Evolutionary conservation across 2,888 invertebrate species (phyloP).

Genomic region (Athalia rosae): DNA sequence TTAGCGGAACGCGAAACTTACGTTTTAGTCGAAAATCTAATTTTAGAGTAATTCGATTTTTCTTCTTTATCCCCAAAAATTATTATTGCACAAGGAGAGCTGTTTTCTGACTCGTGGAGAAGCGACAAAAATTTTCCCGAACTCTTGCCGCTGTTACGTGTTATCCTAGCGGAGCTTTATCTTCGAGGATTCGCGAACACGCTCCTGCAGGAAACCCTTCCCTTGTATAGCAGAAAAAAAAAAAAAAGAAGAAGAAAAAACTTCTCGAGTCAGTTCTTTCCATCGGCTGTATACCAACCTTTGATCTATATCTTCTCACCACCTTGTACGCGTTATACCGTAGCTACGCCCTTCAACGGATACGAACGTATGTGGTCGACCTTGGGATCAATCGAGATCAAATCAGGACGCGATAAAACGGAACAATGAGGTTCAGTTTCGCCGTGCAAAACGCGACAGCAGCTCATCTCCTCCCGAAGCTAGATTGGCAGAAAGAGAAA

Average conservation of each 20-base stretch:
- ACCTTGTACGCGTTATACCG: not conserved
- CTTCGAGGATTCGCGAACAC: not conserved
- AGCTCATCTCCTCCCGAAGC: too few relatives aligned
- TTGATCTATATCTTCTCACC: not conserved
- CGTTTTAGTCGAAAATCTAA: not conserved
- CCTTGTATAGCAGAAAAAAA: too few relatives aligned
- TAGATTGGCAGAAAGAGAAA: too few relatives aligned
- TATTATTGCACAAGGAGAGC: not conserved
- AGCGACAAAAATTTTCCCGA: too few relatives aligned
- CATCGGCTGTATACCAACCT: not conserved
- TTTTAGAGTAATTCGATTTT: conserved; percentile 9
- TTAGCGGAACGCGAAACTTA: not conserved
- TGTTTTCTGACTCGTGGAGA: too few relatives aligned
- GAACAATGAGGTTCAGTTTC: conserved; percentile 5
- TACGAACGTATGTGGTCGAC: conserved; percentile 8
- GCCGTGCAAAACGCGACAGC: not conserved
- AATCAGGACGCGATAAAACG: conserved; percentile 21
- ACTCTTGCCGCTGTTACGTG: too few relatives aligned
- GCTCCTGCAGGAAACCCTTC: too few relatives aligned
- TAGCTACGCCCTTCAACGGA: not conserved
- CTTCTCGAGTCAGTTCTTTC: too few relatives aligned
- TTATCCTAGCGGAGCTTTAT: not conserved
- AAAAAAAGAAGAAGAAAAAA: too few relatives aligned
- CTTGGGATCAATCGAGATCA: conserved; percentile 28
- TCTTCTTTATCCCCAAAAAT: not conserved